Evolutionary conservation across 2,888 invertebrate species (phyloP).

Genomic region (Melinaea marsaeus): DNA sequence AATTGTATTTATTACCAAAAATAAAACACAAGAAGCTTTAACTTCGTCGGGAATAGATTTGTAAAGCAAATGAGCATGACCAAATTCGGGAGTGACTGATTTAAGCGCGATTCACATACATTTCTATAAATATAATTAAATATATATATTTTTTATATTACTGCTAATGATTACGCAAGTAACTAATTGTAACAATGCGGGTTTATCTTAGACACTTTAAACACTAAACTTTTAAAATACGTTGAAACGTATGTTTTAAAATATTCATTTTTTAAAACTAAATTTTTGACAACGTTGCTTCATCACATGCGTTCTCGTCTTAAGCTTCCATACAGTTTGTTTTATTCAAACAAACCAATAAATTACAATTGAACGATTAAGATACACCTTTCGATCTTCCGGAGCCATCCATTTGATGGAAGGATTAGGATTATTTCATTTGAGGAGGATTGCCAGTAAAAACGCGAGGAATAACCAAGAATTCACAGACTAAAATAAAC

Average conservation of each 20-base stretch:
- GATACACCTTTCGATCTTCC: too few relatives aligned
- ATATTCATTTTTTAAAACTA: background rate
- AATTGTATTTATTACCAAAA: constrained; percentile 9
- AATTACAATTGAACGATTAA: constrained; percentile 52
- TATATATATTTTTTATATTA: too few relatives aligned
- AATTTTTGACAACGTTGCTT: background rate
- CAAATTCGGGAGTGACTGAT: constrained; percentile 11
- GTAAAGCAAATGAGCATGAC: constrained; percentile 44
- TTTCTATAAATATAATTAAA: too few relatives aligned
- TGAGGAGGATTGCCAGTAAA: constrained; percentile 38
- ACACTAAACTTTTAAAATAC: too few relatives aligned
- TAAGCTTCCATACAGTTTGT: constrained; percentile 54
- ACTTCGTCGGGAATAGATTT: constrained; percentile 43
- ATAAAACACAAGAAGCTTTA: constrained; percentile 11
- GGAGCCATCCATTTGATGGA: constrained; percentile 9
- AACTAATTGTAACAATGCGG: too few relatives aligned
- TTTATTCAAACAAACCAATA: constrained; percentile 51
- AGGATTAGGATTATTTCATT: constrained; percentile 52
- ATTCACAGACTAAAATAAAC: constrained; percentile 21
- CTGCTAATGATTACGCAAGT: too few relatives aligned
- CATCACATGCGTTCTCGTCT: constrained; percentile 28
- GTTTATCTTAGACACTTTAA: too few relatives aligned
- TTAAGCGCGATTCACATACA: constrained; percentile 3
- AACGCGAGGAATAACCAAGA: constrained; percentile 41
- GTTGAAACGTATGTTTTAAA: too few relatives aligned